Evolutionary conservation across 2,888 invertebrate genomes (phyloP).

Genomic region (Sicus ferrugineus): DNA sequence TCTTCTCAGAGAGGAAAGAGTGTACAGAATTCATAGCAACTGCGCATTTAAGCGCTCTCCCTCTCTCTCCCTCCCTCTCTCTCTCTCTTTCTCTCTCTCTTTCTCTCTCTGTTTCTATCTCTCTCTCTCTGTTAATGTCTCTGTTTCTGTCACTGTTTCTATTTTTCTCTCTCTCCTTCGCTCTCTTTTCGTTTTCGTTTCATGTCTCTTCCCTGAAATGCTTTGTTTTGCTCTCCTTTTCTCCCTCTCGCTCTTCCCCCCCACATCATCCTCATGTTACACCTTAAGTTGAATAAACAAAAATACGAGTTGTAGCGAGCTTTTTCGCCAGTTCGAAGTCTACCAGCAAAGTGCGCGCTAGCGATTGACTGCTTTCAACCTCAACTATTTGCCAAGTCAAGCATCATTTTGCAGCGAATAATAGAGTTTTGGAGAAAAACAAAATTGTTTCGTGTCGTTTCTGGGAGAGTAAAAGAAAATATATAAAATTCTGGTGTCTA

Average conservation of each 20-base stretch:
- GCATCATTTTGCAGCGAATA: neutral
- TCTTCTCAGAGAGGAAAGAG: neutral
- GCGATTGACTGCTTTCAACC: constrained; percentile 1
- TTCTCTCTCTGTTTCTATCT: neutral
- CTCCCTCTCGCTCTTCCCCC: neutral
- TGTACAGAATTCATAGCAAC: constrained; percentile 1
- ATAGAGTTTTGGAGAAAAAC: too few species aligned
- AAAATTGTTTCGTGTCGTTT: too few species aligned
- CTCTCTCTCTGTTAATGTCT: constrained; percentile 15
- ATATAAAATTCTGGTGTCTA: too few species aligned
- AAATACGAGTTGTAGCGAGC: constrained; percentile 40
- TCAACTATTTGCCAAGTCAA: neutral
- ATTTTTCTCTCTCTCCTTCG: too few species aligned
- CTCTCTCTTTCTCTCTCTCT: constrained; percentile 15
- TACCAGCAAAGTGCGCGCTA: constrained; percentile 54
- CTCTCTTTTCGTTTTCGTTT: too few species aligned
- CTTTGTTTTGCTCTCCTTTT: neutral
- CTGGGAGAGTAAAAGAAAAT: too few species aligned
- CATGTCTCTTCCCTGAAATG: too few species aligned
- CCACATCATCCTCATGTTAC: neutral
- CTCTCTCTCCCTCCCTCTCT: neutral
- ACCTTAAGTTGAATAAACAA: constrained; percentile 11
- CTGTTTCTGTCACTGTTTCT: neutral
- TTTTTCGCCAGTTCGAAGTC: constrained; percentile 55
- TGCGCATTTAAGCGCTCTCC: too few species aligned